Percentiles rank a stretch among this genome's conserved stretches.
Evolutionary conservation across 2,797 vertebrate species (phyloP).

Genomic region (Takifugu rubripes): DNA sequence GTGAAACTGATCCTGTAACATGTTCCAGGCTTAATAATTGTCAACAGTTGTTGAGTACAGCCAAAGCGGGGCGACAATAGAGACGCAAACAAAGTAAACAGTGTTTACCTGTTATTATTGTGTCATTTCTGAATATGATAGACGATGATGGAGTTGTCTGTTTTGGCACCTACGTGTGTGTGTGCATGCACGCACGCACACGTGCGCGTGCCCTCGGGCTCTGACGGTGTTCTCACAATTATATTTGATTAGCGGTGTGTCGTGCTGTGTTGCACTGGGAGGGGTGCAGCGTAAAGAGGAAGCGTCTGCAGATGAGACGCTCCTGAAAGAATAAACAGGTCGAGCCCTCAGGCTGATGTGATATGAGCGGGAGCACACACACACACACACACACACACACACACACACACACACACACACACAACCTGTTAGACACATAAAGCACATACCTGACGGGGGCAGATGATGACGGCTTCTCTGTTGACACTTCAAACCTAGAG

Average conservation of each 20-base stretch:
- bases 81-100: no score
- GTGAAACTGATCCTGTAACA: no score
- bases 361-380: background rate
- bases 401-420: conserved; percentile 1
- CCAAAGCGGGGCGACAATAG: no score
- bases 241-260: conserved; percentile 1
- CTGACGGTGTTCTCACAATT: conserved; percentile 28
- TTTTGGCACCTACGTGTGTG: conserved; percentile 19
- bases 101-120: background rate
- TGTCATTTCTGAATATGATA: conserved; percentile 13
- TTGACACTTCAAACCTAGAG: conserved; percentile 11
- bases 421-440: conserved; percentile 4
- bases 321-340: conserved; percentile 30
- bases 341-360: conserved; percentile 23
- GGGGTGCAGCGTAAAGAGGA: no score
- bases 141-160: background rate
- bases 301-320: conserved; percentile 22
- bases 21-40: no score
- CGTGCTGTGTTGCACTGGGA: no score
- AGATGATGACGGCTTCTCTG: conserved; percentile 3
- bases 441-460: background rate
- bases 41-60: no score
- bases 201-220: conserved; percentile 19
- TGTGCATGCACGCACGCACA: conserved; percentile 1
- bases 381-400: background rate